Base-by-base conservation (phyloP, 2,797 vertebrate genomes). In the Serranus cabrilla region DNA sequence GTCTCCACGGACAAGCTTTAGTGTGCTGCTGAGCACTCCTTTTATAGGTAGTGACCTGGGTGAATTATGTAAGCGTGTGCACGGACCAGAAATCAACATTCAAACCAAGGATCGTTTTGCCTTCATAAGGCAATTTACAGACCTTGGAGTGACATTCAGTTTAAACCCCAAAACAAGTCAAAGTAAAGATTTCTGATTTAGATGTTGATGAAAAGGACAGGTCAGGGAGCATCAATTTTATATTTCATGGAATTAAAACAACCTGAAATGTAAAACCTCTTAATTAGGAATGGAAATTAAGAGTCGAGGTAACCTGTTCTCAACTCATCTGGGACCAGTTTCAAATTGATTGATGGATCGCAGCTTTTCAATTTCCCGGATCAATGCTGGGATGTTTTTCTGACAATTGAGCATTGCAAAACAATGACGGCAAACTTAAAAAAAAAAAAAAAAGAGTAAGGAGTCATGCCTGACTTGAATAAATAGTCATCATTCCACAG, bases 1-100 rank as follows among this genome's bases (percentile, higher is more conserved):
- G 82, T 87, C 81, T 76, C 79, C 71, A 49, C n/a, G 72, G 81
- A 86, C 74, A 16, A 80, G 87, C 80, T 67, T 82, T 74, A 86
- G 82, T 45, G 71, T 69, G 74, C 85, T 64, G 69, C 67, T 77
- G 68, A 84, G 76, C 85, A 57, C 83, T 92, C 93, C 94, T 94
- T 95, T 95, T 95, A 94, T 95, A 95, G 94, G 89, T 93, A 90
- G 85, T 89, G 81, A 77, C 78, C 81, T 76, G 68, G 85, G 76
- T 75, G 88, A 89, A 83, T 93, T 94, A 93, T 88, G 88, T 89
- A 89, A 90, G 68, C 7, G 20, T 73, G 76, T 78, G 78, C 81
- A 72, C 49, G 74, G 83, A 63, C 71, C 76, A 75, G 87, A 90
- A 91, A 81, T 85, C 87, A 87, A 81, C 89, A 82, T 84, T 20